These are phyloP conservation scores for Microtus oregoni DNA, from an alignment of 2,113 vertebrate species.

Conservation along the genomic window DNA sequence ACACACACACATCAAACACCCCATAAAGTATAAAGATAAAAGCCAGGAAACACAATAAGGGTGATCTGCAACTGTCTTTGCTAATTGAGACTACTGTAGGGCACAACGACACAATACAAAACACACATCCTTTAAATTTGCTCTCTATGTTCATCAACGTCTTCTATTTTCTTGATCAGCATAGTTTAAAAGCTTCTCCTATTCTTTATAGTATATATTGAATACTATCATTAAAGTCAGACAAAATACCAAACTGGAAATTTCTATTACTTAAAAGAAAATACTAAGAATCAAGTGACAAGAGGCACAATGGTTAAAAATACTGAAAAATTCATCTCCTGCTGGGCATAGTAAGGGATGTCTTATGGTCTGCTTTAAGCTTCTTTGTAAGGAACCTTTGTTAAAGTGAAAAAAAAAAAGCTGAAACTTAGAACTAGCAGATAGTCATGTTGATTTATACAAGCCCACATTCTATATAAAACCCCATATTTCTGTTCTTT, in stretches of 20 bases:
- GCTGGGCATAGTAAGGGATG: not conserved
- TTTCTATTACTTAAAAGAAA: slow-evolving; percentile 12
- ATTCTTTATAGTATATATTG: not conserved
- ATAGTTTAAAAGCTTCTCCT: not conserved
- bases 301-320: not conserved
- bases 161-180: not conserved
- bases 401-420: not conserved
- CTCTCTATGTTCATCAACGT: not conserved
- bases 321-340: not conserved
- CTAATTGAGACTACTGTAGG: not conserved
- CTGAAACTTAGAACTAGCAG: not conserved
- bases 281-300: not conserved
- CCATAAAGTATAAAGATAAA: not conserved
- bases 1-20: not conserved
- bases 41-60: not conserved
- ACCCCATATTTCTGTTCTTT: not conserved
- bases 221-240: not conserved
- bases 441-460: not conserved
- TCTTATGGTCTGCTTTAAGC: not conserved
- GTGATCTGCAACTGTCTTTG: not conserved
- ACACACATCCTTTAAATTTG: not conserved
- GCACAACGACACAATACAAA: not conserved
- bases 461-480: not conserved
- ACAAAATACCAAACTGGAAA: not conserved
- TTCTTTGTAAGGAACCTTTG: not conserved